Evolutionary conservation across 2,113 vertebrate species (phyloP).

Genomic region (Mastomys natalensis): DNA sequence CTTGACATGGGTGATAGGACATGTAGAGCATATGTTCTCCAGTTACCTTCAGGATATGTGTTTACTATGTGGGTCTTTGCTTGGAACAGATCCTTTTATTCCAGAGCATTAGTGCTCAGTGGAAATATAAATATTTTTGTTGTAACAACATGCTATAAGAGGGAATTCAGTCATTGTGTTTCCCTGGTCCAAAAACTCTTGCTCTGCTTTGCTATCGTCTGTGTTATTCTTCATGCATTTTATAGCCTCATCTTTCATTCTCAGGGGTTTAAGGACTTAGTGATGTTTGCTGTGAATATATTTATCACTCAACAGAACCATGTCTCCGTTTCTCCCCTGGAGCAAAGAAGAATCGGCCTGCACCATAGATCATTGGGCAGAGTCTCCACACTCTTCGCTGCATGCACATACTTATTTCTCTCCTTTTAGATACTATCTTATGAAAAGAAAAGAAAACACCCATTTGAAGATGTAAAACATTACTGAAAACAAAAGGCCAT

Average conservation of each 20-base stretch:
- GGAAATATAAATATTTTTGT: conserved; percentile 55
- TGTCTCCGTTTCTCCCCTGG: neutral
- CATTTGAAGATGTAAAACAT: conserved; percentile 21
- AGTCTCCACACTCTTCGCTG: conserved; percentile 18
- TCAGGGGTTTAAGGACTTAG: neutral
- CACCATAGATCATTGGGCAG: neutral
- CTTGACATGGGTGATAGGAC: conserved; percentile 1
- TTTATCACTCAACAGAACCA: neutral
- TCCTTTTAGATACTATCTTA: conserved; percentile 20
- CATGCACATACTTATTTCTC: neutral
- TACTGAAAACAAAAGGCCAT: neutral
- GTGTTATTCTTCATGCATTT: conserved; percentile 48
- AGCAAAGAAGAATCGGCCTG: neutral
- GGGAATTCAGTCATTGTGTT: conserved; percentile 4
- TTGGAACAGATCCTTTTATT: conserved; percentile 48
- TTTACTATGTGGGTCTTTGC: neutral
- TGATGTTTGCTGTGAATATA: conserved; percentile 39
- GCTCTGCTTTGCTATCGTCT: neutral
- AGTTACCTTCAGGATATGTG: neutral
- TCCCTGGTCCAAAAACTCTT: neutral
- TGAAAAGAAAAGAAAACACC: conserved; percentile 43
- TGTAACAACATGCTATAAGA: neutral
- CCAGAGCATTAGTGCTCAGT: neutral
- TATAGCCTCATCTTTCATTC: conserved; percentile 57
- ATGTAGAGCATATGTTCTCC: neutral